phyloP scores from a whole-genome alignment of 2,113 vertebrate genomes.

The Myrmophylax atrothorax region DNA sequence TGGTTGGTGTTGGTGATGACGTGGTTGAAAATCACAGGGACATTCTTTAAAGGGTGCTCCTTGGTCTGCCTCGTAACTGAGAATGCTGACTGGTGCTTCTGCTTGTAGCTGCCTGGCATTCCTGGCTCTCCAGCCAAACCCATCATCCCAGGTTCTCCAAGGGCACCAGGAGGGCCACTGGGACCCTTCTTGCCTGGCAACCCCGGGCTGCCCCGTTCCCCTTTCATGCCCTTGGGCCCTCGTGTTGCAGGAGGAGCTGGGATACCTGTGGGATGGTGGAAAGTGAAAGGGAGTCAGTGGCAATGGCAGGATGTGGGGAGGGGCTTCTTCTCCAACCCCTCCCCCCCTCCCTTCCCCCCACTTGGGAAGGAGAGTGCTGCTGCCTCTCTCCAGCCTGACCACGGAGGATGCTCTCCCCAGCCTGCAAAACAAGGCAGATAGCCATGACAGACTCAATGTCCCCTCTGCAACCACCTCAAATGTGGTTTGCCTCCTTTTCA shows the following conservation, averaged over 20 bases:
- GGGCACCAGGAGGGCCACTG: neutral
- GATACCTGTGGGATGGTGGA: constrained; percentile 48
- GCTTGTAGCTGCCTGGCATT: constrained; percentile 51
- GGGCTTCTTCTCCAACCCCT: neutral
- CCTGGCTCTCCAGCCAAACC: constrained; percentile 58
- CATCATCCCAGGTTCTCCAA: neutral
- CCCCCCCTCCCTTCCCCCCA: neutral
- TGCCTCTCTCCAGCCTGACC: neutral
- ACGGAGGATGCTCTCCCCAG: neutral
- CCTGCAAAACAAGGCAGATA: neutral
- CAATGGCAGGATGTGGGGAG: neutral
- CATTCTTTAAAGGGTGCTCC: neutral
- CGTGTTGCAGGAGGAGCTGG: neutral
- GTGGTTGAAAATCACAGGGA: constrained; percentile 68
- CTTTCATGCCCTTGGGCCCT: constrained; percentile 76
- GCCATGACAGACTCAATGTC: fast-evolving
- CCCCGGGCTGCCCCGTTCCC: constrained; percentile 61
- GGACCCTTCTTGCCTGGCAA: constrained; percentile 72
- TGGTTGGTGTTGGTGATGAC: constrained; percentile 75
- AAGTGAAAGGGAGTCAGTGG: neutral
- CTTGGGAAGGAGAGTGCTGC: neutral
- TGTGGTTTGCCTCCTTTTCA: neutral
- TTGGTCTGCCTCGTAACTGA: constrained; percentile 69
- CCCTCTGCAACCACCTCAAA: neutral
- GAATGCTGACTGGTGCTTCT: constrained; percentile 77